Conservation (phyloP, 2,888 invertebrate species). For the Hirtodrosophila alboralis region DNA sequence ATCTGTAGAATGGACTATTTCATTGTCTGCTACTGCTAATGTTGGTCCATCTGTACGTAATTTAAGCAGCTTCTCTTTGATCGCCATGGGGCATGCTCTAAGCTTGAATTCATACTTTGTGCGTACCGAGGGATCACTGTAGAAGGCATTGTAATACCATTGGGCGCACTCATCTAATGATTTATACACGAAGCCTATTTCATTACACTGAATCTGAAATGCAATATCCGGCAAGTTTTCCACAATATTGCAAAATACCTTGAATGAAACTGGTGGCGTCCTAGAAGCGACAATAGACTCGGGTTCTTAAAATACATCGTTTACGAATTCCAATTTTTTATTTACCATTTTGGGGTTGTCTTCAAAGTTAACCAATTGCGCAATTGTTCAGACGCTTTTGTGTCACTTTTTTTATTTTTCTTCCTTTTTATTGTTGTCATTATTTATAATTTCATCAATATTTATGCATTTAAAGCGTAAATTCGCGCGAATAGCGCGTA, state of each 20-base stretch:
- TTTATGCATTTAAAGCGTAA: conserved; percentile 1
- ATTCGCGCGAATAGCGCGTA: conserved; percentile 4
- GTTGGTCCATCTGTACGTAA: not conserved
- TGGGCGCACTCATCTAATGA: conserved; percentile 55
- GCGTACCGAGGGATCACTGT: conserved; percentile 35
- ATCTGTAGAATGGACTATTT: not conserved
- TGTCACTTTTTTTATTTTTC: conserved; percentile 22
- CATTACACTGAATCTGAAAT: conserved; percentile 38
- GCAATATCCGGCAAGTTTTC: conserved; percentile 52
- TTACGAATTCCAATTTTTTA: not conserved
- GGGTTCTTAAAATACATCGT: not conserved
- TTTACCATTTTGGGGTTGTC: conserved; percentile 12
- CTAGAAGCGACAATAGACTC: conserved; percentile 1
- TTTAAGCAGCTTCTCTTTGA: conserved; percentile 32
- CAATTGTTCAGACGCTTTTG: conserved; percentile 12
- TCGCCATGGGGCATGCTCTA: conserved; percentile 25
- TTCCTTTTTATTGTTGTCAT: conserved; percentile 24
- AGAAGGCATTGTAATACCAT: conserved; percentile 56
- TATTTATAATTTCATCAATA: not conserved
- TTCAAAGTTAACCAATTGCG: conserved; percentile 35
- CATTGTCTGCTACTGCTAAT: not conserved
- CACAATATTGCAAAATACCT: conserved; percentile 26
- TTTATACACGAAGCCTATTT: not conserved
- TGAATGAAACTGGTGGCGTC: conserved; percentile 40
- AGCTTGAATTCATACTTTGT: conserved; percentile 33